Evolutionary conservation across 2,888 invertebrate species (phyloP), one percentile per base, ranked within the genome.

Genomic region (Bhutanitis thaidina): DNA sequence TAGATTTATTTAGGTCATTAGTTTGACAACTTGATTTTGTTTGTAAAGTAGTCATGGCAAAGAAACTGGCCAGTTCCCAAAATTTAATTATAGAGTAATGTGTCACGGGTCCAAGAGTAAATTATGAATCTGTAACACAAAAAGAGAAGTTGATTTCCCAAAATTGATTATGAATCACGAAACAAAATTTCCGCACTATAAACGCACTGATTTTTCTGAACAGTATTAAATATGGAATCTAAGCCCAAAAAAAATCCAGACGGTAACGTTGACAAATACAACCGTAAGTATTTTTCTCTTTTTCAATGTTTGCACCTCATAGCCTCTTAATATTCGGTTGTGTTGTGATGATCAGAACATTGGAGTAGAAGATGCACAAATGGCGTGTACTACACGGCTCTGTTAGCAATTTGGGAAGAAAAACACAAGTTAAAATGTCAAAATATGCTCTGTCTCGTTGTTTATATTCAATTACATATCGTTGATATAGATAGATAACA

Each of bases 1-100:
- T 73, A 65, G 64, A 67, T 59, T 74, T 80, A 83, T 75, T 73
- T 69, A 76, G 62, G 68, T 87, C 67, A 89, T 89, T 70, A 88
- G 70, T 73, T 77, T 89, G 69, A 91, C 80, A 80, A 87, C 83
- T 87, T 87, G 90, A 58, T 66, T 64, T 69, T 69, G 75, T 74
- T 78, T 78, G 67, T 69, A 74, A 71, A 71, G 71, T 67, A 75
- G 72, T 71, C 78, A 77, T 83, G 73, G 76, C 77, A 79, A 78
- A 74, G 73, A 69, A 74, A 78, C 81, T 82, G 80, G 52, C 52
- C 52, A 52, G 52, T 81, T 75, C 72, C 77, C 76, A 81, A 80
- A 70, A 58, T 69, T 73, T 78, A 80, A 78, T 80, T 78, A 73
- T 73, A 74, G 73, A 60, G 64, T 62, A 74, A 74, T 72, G 71